Percentiles rank a stretch among this genome's conserved stretches.
Evolutionary conservation across 2,113 vertebrate species (phyloP).

Genomic region (Donacobius atricapilla): DNA sequence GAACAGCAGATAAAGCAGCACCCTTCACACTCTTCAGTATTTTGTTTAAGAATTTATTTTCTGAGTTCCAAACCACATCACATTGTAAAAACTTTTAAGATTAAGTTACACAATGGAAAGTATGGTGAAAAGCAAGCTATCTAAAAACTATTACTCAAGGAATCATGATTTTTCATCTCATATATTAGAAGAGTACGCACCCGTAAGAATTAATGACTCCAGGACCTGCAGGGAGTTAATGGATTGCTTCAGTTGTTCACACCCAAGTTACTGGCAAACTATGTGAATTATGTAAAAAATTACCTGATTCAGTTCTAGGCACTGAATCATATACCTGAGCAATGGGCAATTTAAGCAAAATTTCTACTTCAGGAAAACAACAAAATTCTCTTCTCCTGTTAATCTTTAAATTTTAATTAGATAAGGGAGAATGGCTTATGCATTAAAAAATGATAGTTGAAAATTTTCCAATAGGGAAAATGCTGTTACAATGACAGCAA

Average conservation of each 20-base stretch:
- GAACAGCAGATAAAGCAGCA: not conserved
- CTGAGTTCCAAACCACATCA: not conserved
- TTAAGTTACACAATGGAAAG: not conserved
- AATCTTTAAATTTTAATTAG: not conserved
- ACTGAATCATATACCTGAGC: not conserved
- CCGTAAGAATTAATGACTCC: not conserved
- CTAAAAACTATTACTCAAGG: not conserved
- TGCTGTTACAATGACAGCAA: not conserved
- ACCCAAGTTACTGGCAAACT: not conserved
- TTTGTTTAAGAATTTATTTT: not conserved
- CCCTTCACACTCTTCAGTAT: not conserved
- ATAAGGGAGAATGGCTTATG: not conserved
- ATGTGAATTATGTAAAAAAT: not conserved
- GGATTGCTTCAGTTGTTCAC: slow-evolving; percentile 8
- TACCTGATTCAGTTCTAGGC: not conserved
- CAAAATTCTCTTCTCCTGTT: not conserved
- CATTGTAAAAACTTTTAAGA: not conserved
- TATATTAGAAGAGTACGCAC: not conserved
- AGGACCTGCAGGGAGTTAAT: not conserved
- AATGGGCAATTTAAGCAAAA: not conserved
- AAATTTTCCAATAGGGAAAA: not conserved
- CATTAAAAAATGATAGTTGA: not conserved
- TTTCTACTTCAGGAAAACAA: not conserved
- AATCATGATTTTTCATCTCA: not conserved
- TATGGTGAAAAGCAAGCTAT: not conserved